Percentiles rank a stretch among this genome's conserved stretches.
phyloP scores from a whole-genome alignment of 1,140 invertebrate genomes.

The Hyposmocoma kahamanoa region DNA sequence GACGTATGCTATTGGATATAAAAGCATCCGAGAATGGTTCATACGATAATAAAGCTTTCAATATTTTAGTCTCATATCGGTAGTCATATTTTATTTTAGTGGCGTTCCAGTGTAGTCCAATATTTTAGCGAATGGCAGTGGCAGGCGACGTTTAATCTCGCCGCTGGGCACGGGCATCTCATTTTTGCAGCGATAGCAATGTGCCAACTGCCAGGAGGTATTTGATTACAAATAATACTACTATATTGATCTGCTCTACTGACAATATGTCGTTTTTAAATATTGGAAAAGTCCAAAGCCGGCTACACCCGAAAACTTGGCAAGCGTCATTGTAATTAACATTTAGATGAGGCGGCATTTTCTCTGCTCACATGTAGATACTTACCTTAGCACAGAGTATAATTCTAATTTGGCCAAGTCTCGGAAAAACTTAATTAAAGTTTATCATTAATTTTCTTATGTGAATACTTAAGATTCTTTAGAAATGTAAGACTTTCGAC shows the following conservation, averaged over 20 bases:
- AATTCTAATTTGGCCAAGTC: too few species aligned
- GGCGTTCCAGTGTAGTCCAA: slow-evolving; percentile 36
- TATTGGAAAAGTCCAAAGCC: too few species aligned
- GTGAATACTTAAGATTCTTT: too few species aligned
- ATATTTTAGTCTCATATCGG: slow-evolving; percentile 22
- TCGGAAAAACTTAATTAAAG: too few species aligned
- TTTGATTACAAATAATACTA: too few species aligned
- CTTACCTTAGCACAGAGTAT: too few species aligned
- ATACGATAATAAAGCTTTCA: background rate
- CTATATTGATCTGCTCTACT: too few species aligned
- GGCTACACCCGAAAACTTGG: slow-evolving; percentile 1
- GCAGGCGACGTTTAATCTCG: slow-evolving; percentile 46
- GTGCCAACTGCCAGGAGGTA: slow-evolving; percentile 10
- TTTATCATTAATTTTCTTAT: too few species aligned
- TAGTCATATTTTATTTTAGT: slow-evolving; percentile 38
- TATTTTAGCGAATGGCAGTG: slow-evolving; percentile 43
- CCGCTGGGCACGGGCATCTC: slow-evolving; percentile 36
- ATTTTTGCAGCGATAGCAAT: slow-evolving; percentile 34
- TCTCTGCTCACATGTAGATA: background rate
- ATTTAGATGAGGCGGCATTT: background rate
- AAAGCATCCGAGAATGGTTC: background rate
- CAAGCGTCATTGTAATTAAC: background rate
- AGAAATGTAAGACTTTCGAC: too few species aligned
- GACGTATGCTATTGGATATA: background rate
- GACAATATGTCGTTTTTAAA: too few species aligned